Conservation (phyloP, 1,140 invertebrate genomes). For the Carposina sasakii region DNA sequence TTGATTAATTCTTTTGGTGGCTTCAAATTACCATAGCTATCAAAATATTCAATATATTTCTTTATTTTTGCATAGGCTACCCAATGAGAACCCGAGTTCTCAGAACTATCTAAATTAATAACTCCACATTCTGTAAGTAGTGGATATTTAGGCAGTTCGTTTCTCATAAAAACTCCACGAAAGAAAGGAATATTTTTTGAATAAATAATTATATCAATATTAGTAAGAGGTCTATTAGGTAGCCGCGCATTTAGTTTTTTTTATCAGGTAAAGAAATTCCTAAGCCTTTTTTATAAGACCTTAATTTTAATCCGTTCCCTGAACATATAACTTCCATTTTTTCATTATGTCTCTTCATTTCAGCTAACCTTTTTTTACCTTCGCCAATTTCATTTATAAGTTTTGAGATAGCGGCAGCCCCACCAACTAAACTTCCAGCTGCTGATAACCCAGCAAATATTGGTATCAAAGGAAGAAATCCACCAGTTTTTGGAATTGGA, state of each 20-base stretch:
- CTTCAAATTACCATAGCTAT: slow-evolving; percentile 40
- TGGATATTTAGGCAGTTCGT: slow-evolving; percentile 28
- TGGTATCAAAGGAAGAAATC: slow-evolving; percentile 43
- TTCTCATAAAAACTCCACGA: slow-evolving; percentile 35
- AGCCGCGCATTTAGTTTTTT: slow-evolving; percentile 30
- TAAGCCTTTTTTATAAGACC: slow-evolving; percentile 34
- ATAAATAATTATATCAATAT: slow-evolving; percentile 27
- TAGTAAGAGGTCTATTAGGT: slow-evolving; percentile 21
- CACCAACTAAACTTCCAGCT: slow-evolving; percentile 32
- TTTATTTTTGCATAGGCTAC: slow-evolving; percentile 36
- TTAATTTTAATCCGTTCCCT: slow-evolving; percentile 36
- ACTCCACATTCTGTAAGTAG: slow-evolving; percentile 32
- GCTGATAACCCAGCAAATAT: slow-evolving; percentile 47
- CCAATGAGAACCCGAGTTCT: slow-evolving; percentile 38
- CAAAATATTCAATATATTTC: slow-evolving; percentile 23
- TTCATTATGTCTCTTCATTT: slow-evolving; percentile 39
- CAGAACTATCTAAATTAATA: slow-evolving; percentile 33
- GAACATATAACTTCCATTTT: slow-evolving; percentile 35
- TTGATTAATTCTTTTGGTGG: slow-evolving; percentile 17
- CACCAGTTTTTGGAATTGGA: slow-evolving; percentile 42
- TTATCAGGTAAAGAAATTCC: slow-evolving; percentile 18
- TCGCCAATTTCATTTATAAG: slow-evolving; percentile 23
- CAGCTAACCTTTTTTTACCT: slow-evolving; percentile 26
- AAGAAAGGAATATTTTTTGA: slow-evolving; percentile 25
- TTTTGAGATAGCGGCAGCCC: slow-evolving; percentile 30